Percentiles rank a stretch among this genome's conserved stretches.
Conservation (phyloP, 2,113 vertebrate genomes). For the Archocentrus centrarchus region DNA sequence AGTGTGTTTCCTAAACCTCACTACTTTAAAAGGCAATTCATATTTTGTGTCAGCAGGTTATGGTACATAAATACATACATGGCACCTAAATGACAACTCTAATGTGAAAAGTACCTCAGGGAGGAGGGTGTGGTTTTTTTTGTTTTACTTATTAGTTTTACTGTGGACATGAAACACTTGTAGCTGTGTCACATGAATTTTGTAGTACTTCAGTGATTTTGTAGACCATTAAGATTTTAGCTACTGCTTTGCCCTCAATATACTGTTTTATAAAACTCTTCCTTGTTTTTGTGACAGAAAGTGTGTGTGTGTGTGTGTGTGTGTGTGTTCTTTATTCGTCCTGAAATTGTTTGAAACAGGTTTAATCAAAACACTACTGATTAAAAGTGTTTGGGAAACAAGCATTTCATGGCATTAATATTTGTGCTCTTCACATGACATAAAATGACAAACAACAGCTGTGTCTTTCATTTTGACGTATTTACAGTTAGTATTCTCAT, state of each 20-base stretch:
- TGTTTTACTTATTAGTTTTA: too few relatives aligned
- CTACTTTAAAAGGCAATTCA: constrained; percentile 67
- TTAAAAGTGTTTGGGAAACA: neutral
- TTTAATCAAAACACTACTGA: neutral
- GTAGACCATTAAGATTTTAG: neutral
- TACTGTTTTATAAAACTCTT: neutral
- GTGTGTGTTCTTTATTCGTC: neutral
- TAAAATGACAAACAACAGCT: too few relatives aligned
- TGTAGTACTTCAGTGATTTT: constrained; percentile 12
- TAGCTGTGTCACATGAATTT: neutral
- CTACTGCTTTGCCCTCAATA: neutral
- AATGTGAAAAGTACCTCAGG: too few relatives aligned
- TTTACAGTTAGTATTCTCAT: too few relatives aligned
- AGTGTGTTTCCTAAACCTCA: constrained; percentile 16
- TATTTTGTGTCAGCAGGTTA: constrained; percentile 24
- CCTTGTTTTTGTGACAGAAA: neutral
- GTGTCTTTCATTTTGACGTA: too few relatives aligned
- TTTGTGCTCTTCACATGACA: too few relatives aligned
- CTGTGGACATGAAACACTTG: neutral
- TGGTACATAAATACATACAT: neutral
- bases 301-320: neutral
- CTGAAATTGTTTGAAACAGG: neutral
- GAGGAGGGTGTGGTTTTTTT: too few relatives aligned
- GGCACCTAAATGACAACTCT: too few relatives aligned
- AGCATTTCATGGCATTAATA: neutral